These are phyloP conservation scores for Desoria tigrina DNA, from an alignment of 2,888 invertebrate species.

Conservation along the genomic window DNA sequence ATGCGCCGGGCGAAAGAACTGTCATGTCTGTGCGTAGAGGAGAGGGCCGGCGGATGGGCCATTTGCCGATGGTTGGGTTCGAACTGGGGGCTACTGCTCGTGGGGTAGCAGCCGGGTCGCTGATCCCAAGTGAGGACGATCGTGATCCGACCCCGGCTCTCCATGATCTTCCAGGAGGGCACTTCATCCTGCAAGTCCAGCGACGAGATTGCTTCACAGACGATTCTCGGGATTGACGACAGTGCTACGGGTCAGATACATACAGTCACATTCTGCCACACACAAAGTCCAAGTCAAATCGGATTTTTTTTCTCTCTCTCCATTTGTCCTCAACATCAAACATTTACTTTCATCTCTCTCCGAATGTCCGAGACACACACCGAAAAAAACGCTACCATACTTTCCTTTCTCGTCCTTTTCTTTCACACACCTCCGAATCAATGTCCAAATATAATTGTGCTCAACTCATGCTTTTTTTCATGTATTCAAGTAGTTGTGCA, in stretches of 20 bases:
- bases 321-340: too few relatives aligned
- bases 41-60: constrained; percentile 51
- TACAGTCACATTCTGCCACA: constrained; percentile 3
- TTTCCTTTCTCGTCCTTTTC: too few relatives aligned
- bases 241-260: constrained; percentile 68
- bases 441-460: too few relatives aligned
- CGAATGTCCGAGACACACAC: too few relatives aligned
- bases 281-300: too few relatives aligned
- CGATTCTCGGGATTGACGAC: constrained; percentile 93
- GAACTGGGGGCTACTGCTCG: constrained; percentile 11
- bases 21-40: constrained; percentile 62
- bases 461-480: too few relatives aligned
- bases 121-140: constrained; percentile 97
- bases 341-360: too few relatives aligned
- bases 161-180: constrained; percentile 98
- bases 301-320: too few relatives aligned
- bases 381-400: too few relatives aligned
- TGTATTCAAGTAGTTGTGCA: too few relatives aligned
- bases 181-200: constrained; percentile 82
- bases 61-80: constrained; percentile 18
- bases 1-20: constrained; percentile 64
- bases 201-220: constrained; percentile 94
- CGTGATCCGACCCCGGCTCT: constrained; percentile 94
- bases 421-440: too few relatives aligned
- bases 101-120: constrained; percentile 59